These are phyloP conservation scores for Aquatica leii DNA, from an alignment of 2,888 invertebrate species.

Conservation along the genomic window DNA sequence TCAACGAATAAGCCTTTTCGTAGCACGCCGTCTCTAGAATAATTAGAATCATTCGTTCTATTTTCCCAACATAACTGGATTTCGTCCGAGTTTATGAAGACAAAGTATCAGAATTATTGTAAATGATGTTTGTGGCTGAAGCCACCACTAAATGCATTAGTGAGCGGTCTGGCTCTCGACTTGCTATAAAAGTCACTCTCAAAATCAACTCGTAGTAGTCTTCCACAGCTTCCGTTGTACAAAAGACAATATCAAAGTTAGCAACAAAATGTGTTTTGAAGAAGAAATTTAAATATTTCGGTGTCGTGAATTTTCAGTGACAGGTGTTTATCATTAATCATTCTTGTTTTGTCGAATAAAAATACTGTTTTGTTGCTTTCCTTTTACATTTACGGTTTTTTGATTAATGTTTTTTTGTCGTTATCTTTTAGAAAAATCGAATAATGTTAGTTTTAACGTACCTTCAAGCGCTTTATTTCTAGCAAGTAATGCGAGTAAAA, in stretches of 20 bases:
- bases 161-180: slow-evolving; percentile 36
- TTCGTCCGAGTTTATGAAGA: slow-evolving; percentile 31
- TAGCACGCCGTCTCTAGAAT: not conserved
- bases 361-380: too few species aligned
- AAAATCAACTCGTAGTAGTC: slow-evolving; percentile 30
- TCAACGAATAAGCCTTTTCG: too few species aligned
- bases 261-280: too few species aligned
- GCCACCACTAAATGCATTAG: slow-evolving; percentile 39
- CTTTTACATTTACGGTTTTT: too few species aligned
- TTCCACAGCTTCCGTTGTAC: slow-evolving; percentile 26
- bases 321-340: too few species aligned
- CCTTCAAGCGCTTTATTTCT: slow-evolving; percentile 91
- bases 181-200: slow-evolving; percentile 39
- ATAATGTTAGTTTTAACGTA: slow-evolving; percentile 60
- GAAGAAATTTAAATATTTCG: too few species aligned
- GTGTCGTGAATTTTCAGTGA: too few species aligned
- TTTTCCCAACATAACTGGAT: not conserved
- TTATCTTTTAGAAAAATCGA: too few species aligned
- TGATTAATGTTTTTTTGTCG: too few species aligned
- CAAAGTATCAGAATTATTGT: slow-evolving; percentile 37
- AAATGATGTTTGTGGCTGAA: slow-evolving; percentile 33
- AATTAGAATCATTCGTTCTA: not conserved
- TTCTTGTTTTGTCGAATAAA: too few species aligned
- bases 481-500: slow-evolving; percentile 82
- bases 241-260: slow-evolving; percentile 8